Percentiles rank a stretch among this genome's conserved stretches.
phyloP scores from a whole-genome alignment of 2,113 vertebrate species.

The Nycticebus coucang region DNA sequence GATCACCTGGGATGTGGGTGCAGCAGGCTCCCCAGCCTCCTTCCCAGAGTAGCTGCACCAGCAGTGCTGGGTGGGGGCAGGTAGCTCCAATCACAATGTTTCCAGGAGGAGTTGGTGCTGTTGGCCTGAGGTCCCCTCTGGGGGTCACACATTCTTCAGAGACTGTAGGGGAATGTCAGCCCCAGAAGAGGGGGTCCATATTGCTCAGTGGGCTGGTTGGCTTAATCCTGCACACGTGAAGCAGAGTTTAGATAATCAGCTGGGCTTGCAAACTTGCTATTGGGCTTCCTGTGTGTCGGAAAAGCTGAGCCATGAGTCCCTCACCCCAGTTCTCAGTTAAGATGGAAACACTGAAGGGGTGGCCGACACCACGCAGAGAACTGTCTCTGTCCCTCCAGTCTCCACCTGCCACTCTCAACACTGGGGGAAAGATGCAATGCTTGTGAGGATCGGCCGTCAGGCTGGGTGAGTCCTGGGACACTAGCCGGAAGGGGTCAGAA shows the following conservation, averaged over 20 bases:
- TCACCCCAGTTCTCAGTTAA: neutral
- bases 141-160: neutral
- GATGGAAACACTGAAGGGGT: neutral
- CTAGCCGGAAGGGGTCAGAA: too few relatives aligned
- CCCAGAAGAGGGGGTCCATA: neutral
- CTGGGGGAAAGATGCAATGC: neutral
- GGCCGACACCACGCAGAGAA: rapidly evolving
- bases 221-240: neutral
- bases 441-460: neutral
- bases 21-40: rapidly evolving
- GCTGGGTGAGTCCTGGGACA: neutral
- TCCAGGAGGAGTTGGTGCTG: too few relatives aligned
- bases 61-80: rapidly evolving
- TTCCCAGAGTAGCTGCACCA: rapidly evolving
- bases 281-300: rapidly evolving
- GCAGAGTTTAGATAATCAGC: neutral
- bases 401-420: rapidly evolving
- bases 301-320: neutral
- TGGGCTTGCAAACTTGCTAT: rapidly evolving
- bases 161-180: neutral
- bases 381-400: neutral
- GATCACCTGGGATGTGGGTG: neutral
- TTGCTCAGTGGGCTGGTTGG: rapidly evolving
- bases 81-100: neutral
- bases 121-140: neutral